These are phyloP conservation scores for Apodemia duryi DNA, from an alignment of 2,888 invertebrate genomes.

Conservation along the genomic window DNA sequence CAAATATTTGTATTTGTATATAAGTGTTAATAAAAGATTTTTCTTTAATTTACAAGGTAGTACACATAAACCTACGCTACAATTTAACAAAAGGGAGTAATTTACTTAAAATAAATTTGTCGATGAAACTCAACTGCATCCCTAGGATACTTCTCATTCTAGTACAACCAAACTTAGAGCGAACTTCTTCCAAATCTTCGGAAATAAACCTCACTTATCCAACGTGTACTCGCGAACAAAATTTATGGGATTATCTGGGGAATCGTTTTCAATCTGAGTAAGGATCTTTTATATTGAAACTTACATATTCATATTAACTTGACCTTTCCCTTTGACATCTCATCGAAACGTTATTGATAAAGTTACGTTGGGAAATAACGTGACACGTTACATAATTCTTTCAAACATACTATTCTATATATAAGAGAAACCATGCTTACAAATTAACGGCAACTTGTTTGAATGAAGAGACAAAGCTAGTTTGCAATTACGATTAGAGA, in stretches of 20 bases:
- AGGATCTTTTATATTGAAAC: slow-evolving; percentile 48
- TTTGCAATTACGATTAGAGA: too few relatives aligned
- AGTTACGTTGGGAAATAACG: not conserved
- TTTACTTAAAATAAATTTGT: not conserved
- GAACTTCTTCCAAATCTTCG: slow-evolving; percentile 56
- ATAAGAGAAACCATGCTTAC: too few relatives aligned
- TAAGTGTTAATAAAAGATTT: too few relatives aligned
- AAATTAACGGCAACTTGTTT: too few relatives aligned
- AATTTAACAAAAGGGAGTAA: too few relatives aligned
- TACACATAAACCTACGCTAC: too few relatives aligned
- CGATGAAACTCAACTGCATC: slow-evolving; percentile 23
- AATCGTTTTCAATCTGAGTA: slow-evolving; percentile 57
- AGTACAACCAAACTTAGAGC: slow-evolving; percentile 41
- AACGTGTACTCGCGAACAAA: slow-evolving; percentile 57
- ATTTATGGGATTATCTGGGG: slow-evolving; percentile 61
- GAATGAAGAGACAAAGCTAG: too few relatives aligned
- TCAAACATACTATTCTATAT: not conserved
- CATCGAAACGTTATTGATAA: slow-evolving; percentile 21
- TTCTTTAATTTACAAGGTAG: too few relatives aligned
- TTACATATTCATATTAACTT: slow-evolving; percentile 57
- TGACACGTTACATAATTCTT: not conserved
- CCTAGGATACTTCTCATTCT: slow-evolving; percentile 30
- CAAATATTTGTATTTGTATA: too few relatives aligned
- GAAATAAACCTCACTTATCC: slow-evolving; percentile 67
- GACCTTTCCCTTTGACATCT: slow-evolving; percentile 18